Evolutionary conservation across 1,140 invertebrate species (phyloP).

Genomic region (Liolophura sinensis): DNA sequence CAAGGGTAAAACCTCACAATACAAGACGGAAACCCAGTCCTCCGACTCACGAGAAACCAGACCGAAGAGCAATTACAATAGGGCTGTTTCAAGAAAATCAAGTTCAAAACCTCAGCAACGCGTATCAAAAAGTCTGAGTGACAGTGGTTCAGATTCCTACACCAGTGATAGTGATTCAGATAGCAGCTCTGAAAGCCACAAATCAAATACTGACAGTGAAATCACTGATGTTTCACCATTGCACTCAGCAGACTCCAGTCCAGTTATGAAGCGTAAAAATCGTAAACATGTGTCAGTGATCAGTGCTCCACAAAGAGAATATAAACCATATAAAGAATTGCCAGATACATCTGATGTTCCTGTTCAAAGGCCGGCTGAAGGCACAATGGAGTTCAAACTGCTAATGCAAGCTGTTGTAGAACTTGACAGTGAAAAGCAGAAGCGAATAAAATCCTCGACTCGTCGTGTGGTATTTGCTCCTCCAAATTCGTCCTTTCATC

Average conservation of each 20-base stretch:
- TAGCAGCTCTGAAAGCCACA: constrained; percentile 4
- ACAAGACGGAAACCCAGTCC: too few relatives aligned
- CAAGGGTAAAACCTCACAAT: too few relatives aligned
- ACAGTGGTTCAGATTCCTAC: too few relatives aligned
- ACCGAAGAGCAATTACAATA: too few relatives aligned
- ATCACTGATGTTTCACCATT: constrained; percentile 56
- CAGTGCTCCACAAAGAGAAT: neutral
- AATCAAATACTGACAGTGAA: constrained; percentile 46
- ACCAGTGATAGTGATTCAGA: too few relatives aligned
- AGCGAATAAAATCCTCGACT: constrained; percentile 33
- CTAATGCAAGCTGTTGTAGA: constrained; percentile 54
- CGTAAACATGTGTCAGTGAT: neutral
- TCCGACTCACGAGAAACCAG: too few relatives aligned
- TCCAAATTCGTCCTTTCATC: constrained; percentile 18
- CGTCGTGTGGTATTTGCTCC: constrained; percentile 49
- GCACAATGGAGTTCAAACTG: constrained; percentile 39
- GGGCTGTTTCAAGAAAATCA: too few relatives aligned
- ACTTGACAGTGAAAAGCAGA: constrained; percentile 44
- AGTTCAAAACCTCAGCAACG: too few relatives aligned
- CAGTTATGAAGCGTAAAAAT: neutral
- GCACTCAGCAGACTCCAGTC: constrained; percentile 32
- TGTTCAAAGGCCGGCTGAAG: neutral
- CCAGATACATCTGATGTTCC: constrained; percentile 1
- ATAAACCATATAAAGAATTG: constrained; percentile 6
- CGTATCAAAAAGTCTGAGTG: too few relatives aligned